Conservation (phyloP, 2,797 vertebrate genomes). For the Erpetoichthys calabaricus region DNA sequence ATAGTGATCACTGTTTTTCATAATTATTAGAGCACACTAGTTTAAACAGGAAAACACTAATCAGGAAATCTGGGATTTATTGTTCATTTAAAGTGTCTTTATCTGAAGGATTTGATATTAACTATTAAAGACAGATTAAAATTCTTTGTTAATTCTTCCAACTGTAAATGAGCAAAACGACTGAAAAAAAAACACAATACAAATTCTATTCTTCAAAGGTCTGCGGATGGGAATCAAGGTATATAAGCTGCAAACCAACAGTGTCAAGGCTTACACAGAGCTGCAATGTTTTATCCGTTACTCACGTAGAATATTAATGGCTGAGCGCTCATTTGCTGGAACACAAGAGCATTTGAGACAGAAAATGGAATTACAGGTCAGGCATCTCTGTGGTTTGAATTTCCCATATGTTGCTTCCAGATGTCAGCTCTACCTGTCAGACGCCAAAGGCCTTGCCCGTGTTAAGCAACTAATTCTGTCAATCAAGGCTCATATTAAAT, state of each 20-base stretch:
- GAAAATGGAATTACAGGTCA: slow-evolving; percentile 16
- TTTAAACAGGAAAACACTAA: no score
- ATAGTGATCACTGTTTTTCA: no score
- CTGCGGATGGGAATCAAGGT: no score
- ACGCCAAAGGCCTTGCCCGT: slow-evolving; percentile 5
- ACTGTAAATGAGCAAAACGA: no score
- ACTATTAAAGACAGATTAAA: no score
- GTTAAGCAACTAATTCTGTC: slow-evolving; percentile 18
- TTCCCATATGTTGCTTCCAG: slow-evolving; percentile 24
- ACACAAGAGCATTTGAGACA: slow-evolving; percentile 6
- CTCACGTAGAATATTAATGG: slow-evolving; percentile 6
- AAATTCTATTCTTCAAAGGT: no score
- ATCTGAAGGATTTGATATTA: no score
- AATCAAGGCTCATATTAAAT: slow-evolving; percentile 25
- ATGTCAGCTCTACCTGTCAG: slow-evolving; percentile 27
- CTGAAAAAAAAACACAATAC: no score
- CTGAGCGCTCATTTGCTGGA: neutral
- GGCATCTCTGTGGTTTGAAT: slow-evolving; percentile 19
- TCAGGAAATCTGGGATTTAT: no score
- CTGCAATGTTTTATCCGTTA: neutral
- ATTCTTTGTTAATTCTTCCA: no score
- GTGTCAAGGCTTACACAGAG: slow-evolving; percentile 1
- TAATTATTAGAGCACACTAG: no score
- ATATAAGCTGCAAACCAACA: neutral
- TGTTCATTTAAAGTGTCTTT: no score